phyloP scores from a whole-genome alignment of 2,888 invertebrate genomes.

The Luffia ferchaultella region DNA sequence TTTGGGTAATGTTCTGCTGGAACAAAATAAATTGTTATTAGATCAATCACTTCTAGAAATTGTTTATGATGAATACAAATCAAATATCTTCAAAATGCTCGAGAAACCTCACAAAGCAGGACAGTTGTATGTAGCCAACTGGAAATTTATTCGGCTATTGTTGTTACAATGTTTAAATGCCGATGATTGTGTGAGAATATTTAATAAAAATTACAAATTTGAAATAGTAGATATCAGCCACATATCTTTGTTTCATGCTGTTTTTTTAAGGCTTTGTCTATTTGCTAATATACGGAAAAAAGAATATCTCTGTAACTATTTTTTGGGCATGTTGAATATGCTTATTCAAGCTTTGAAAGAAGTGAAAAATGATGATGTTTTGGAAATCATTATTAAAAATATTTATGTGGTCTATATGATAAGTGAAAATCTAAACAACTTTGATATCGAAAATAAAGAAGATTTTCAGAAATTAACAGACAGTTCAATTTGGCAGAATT shows the following conservation, averaged over 20 bases:
- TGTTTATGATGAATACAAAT: constrained; percentile 68
- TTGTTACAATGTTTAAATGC: constrained; percentile 67
- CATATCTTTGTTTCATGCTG: constrained; percentile 56
- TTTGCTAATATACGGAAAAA: constrained; percentile 32
- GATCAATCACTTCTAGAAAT: constrained; percentile 51
- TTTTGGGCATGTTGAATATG: constrained; percentile 63
- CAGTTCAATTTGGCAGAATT: constrained; percentile 64
- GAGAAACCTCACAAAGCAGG: constrained; percentile 76
- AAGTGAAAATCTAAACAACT: constrained; percentile 29
- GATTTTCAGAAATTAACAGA: constrained; percentile 46
- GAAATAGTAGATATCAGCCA: constrained; percentile 69
- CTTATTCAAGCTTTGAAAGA: constrained; percentile 55
- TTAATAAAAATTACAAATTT: constrained; percentile 69
- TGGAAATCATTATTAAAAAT: constrained; percentile 28
- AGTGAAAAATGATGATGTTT: constrained; percentile 24
- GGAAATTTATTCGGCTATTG: constrained; percentile 64
- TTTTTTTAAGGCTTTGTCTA: constrained; percentile 58
- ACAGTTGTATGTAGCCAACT: constrained; percentile 69
- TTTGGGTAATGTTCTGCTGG: constrained; percentile 55
- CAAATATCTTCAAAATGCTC: constrained; percentile 68
- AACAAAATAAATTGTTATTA: constrained; percentile 40
- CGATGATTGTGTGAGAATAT: constrained; percentile 62
- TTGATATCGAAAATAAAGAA: constrained; percentile 25
- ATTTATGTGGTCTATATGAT: constrained; percentile 37
- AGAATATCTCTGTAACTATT: constrained; percentile 56